Conservation (phyloP, 2,113 vertebrate genomes). For the Microtus ochrogaster region DNA sequence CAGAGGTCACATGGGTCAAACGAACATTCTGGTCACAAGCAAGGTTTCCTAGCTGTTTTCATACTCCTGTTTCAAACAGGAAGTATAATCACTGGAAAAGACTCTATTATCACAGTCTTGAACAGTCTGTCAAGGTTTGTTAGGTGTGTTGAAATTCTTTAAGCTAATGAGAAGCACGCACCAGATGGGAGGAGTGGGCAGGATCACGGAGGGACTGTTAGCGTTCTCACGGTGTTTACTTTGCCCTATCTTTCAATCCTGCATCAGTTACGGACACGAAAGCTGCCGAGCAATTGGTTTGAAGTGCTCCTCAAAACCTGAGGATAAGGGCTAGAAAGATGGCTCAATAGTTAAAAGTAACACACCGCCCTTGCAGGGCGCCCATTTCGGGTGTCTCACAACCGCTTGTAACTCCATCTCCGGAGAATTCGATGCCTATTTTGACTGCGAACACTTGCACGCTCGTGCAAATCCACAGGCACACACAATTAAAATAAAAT, state of each 20-base stretch:
- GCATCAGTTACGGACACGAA: not conserved
- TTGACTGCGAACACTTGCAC: not conserved
- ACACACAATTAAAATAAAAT: not conserved
- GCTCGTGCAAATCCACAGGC: not conserved
- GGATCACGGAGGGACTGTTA: not conserved
- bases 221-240: not conserved
- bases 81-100: not conserved
- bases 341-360: not conserved
- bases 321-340: not conserved
- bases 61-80: not conserved
- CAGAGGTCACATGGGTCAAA: not conserved
- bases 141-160: not conserved
- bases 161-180: not conserved
- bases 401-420: not conserved
- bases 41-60: not conserved
- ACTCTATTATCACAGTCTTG: not conserved
- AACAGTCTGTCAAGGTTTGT: not conserved
- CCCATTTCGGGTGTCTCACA: not conserved
- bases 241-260: not conserved
- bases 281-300: not conserved
- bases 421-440: not conserved
- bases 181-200: not conserved
- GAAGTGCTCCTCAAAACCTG: not conserved
- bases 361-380: not conserved
- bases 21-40: not conserved